A percentile compares a stretch with the other conserved stretches of the same genome.
Conservation (phyloP, 2,797 vertebrate genomes). For the Staurois parvus region DNA sequence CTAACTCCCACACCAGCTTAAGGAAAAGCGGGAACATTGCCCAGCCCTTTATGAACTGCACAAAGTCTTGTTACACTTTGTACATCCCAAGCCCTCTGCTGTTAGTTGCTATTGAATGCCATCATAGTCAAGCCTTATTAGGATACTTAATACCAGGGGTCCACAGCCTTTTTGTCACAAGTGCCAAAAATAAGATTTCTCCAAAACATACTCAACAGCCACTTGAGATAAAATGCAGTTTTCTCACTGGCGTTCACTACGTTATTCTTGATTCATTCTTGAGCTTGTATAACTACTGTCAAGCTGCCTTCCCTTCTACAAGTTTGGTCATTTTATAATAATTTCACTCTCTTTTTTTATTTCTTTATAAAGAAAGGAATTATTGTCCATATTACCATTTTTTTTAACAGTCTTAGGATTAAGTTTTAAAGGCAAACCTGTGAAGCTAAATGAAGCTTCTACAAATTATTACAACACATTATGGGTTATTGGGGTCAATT, state of each 20-base stretch:
- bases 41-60: background rate
- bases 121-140: constrained; percentile 24
- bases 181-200: constrained; percentile 29
- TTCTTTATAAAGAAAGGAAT: no score
- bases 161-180: constrained; percentile 12
- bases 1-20: background rate
- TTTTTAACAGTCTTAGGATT: no score
- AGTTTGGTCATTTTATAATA: background rate
- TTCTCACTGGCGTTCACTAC: background rate
- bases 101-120: constrained; percentile 10
- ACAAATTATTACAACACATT: no score
- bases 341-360: no score
- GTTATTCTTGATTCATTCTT: background rate
- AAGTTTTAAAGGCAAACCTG: no score
- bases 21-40: constrained; percentile 1
- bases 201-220: constrained; percentile 23
- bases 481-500: no score
- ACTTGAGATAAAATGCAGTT: constrained; percentile 22
- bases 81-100: constrained; percentile 10
- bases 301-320: background rate
- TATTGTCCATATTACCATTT: no score
- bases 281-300: background rate
- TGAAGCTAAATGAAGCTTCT: no score
- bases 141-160: constrained; percentile 22
- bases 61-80: constrained; percentile 2